A percentile compares a stretch with the other conserved stretches of the same genome.
Evolutionary conservation across 2,113 vertebrate genomes (phyloP).

Genomic region (Pseudopodoces humilis): DNA sequence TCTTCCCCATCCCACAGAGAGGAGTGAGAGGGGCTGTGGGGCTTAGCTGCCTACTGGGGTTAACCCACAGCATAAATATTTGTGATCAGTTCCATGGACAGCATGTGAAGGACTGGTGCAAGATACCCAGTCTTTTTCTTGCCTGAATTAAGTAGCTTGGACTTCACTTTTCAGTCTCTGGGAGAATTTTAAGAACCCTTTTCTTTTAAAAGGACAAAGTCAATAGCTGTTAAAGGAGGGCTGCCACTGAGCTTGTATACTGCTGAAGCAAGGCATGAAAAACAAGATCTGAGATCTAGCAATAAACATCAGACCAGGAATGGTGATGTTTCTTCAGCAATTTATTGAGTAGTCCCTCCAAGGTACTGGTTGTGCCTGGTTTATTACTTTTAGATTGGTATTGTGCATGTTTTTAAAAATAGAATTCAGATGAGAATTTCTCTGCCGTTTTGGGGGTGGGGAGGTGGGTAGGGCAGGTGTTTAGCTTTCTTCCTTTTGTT

Average conservation of each 20-base stretch:
- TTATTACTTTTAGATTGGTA: neutral
- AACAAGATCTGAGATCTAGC: neutral
- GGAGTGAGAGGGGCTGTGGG: neutral
- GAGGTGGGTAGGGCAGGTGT: neutral
- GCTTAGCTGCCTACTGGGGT: neutral
- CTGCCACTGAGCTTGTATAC: neutral
- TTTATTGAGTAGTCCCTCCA: neutral
- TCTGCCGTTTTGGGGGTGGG: neutral
- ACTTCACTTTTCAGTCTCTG: neutral
- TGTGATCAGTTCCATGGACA: neutral
- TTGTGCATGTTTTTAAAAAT: neutral
- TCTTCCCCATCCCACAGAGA: neutral
- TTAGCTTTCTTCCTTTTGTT: neutral
- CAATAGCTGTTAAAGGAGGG: neutral
- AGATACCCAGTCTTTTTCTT: neutral
- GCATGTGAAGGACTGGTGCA: neutral
- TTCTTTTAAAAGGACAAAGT: neutral
- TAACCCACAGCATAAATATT: neutral
- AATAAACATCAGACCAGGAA: neutral
- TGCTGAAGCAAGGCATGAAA: neutral
- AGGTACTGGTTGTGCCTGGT: accelerated
- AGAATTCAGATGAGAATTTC: neutral
- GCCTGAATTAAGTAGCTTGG: neutral
- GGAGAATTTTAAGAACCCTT: neutral
- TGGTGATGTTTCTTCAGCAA: neutral